Evolutionary conservation across 2,888 invertebrate species (phyloP), one percentile per base, ranked within the genome.

Genomic region (Sipha maydis): DNA sequence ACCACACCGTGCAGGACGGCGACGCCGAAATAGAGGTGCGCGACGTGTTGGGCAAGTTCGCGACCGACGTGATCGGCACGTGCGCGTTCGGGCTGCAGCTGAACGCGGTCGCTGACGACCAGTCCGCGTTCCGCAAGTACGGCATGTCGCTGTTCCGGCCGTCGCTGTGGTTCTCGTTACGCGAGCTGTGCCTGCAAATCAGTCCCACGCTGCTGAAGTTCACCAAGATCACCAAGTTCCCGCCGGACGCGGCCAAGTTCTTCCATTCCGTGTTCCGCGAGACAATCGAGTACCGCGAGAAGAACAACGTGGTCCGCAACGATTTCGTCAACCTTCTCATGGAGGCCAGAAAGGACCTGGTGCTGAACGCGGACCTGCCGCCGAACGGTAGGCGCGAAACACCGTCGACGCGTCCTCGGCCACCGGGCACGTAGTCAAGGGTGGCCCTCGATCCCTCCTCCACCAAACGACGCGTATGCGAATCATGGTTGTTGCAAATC

Each of bases 51-150:
- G 91, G 92, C 3, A 92, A 92, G 88, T 93, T 92, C 90, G 92
- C 92, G 11, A 92, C 93, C 89, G 93, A 93, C 91, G 92, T 93
- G 2, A 93, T 93, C 71, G 93, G 93, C 34, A 91, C 92, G 73
- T 92, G 93, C 89, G 93, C 92, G 41, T 93, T 93, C 90, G 93
- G 93, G 34, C 92, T 93, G 90, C 92, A 92, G 89, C 92, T 92
- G 90, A 92, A 93, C 90, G 91, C 92, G 3, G 28, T 90, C 34
- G 91, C 90, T n/a, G 90, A 92, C 89, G 91, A 92, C 34, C 90
- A 92, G 54, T 92, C 92, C 17, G 91, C 91, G 25, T 93, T 93
- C 90, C 91, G 91, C 61, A 90, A 90, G 48, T 91, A 92, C 89
- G 92, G 92, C 0, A 91, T 90, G 77, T 91, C 90, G 54, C 90